phyloP scores from a whole-genome alignment of 2,113 vertebrate species.

The Tachysurus vachellii region DNA sequence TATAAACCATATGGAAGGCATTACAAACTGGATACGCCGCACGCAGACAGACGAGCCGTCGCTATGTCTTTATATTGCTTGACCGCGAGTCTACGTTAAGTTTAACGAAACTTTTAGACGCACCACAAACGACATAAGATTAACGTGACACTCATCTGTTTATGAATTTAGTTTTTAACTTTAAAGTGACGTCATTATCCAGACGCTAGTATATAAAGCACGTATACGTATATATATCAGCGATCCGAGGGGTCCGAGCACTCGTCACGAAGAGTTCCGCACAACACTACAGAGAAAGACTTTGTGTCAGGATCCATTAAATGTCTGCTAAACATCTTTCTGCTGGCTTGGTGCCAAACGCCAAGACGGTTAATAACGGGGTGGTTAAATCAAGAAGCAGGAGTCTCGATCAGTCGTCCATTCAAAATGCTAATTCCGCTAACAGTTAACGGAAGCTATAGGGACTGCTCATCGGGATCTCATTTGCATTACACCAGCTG shows the following conservation, averaged over 20 bases:
- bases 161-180: neutral
- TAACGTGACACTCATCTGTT: neutral
- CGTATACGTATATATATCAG: too few relatives aligned
- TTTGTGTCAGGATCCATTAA: neutral
- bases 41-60: constrained; percentile 58
- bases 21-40: constrained; percentile 34
- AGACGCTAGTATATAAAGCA: too few relatives aligned
- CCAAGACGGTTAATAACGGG: neutral
- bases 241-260: neutral
- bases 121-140: neutral
- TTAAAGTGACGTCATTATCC: neutral
- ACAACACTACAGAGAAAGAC: neutral
- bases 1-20: constrained; percentile 66
- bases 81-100: constrained; percentile 1
- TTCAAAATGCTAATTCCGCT: neutral
- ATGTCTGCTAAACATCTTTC: neutral
- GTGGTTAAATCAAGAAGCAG: neutral
- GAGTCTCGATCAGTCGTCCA: neutral
- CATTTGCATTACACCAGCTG: constrained; percentile 25
- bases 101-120: neutral
- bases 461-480: constrained; percentile 7
- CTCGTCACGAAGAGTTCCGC: neutral
- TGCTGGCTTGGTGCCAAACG: neutral
- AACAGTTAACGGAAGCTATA: constrained; percentile 15
- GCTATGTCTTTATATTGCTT: constrained; percentile 45